Base-by-base conservation (phyloP, 2,113 vertebrate genomes). In the Pipa parva region DNA sequence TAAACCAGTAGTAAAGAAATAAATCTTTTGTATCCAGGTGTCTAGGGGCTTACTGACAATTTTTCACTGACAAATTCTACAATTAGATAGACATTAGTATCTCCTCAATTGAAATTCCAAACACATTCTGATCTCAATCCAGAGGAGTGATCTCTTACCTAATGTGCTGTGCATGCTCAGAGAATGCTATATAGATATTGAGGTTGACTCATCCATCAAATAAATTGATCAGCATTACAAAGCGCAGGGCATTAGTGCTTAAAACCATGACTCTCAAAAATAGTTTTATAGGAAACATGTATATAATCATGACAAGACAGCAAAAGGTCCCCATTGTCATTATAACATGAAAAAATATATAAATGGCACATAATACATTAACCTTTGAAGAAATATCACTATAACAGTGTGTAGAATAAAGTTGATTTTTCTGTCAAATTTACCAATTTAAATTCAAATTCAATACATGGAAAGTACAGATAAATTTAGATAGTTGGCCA, bases 61-160 rank as follows among this genome's bases (percentile, higher is more conserved):
- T 63, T 74, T 60, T 68, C 77, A 74, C 52, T 84, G 82, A 81
- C 77, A 79, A 80, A 78, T 83, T 79, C 64, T 71, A 73, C 78
- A 84, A 84, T 81, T 77, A 86, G 77, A 79, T 72, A 72, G 74
- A 55, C 77, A 83, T 85, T 88, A 86, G 87, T 82, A 80, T 78
- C 73, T 55, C 72, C 83, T 75, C 75, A 77, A 84, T 88, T 78
- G 42, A 68, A 63, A 83, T 73, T 78, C 71, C 71, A 75, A 78
- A 74, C 61, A 74, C 73, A 79, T 33, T 21, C 72, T 82, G 82
- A 80, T 81, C 80, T 78, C 54, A 0, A 65, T 31, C 29, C 70
- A 73, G 73, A 57, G 76, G 76, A 75, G 71, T 81, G 74, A 78
- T 74, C 66, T 75, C 73, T 77, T 75, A 65, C 75, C 71, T 82